Percentiles rank a stretch among this genome's conserved stretches.
phyloP scores from a whole-genome alignment of 2,113 vertebrate genomes.

The Galbula dea region DNA sequence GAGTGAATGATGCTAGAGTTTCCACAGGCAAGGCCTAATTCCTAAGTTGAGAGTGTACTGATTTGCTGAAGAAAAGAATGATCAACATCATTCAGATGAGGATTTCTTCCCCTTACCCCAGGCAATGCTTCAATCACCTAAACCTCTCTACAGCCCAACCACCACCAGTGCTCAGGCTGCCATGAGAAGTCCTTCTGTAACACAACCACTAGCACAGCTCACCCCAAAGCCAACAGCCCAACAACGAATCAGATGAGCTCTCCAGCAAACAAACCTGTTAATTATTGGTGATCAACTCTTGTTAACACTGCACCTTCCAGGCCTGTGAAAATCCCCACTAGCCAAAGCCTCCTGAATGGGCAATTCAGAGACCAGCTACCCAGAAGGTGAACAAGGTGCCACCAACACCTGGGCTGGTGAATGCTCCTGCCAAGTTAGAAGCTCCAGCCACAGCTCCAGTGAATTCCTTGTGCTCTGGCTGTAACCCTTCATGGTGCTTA shows the following conservation, averaged over 20 bases:
- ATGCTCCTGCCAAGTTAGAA: background rate
- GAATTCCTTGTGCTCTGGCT: background rate
- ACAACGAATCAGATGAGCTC: background rate
- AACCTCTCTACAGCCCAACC: background rate
- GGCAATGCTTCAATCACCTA: background rate
- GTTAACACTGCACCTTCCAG: background rate
- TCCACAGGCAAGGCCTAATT: background rate
- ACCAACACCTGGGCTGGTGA: background rate
- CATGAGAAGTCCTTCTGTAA: fast-evolving
- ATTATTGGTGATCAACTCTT: background rate
- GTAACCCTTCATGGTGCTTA: background rate
- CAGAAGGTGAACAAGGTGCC: fast-evolving
- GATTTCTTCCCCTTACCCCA: background rate
- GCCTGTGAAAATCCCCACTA: background rate
- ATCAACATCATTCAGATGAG: background rate
- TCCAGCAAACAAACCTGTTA: background rate
- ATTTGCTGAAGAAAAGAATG: background rate
- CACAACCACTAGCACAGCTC: background rate
- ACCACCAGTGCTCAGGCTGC: background rate
- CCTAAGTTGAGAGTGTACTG: background rate
- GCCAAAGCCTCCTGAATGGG: fast-evolving
- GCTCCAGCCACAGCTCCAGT: background rate
- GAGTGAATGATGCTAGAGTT: too few relatives aligned
- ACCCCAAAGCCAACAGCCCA: background rate
- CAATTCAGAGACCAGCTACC: background rate